Evolutionary conservation across 2,888 invertebrate species (phyloP).

Genomic region (Maniola hyperantus): DNA sequence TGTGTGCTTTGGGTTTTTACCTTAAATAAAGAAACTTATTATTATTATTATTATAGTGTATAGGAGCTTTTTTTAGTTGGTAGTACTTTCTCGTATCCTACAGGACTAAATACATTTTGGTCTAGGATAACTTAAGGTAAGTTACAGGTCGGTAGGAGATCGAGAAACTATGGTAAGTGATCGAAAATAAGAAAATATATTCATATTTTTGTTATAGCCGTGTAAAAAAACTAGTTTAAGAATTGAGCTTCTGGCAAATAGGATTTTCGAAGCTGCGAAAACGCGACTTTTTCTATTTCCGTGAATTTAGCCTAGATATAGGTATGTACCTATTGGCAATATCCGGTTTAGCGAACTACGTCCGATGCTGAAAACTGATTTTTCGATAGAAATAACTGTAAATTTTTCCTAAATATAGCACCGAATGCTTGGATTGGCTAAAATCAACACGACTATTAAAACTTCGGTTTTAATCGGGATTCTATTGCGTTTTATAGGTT

Average conservation of each 20-base stretch:
- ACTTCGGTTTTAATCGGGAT: background rate
- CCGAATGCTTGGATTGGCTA: background rate
- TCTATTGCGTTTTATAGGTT: no score
- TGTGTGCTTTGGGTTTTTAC: no score
- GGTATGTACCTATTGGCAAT: background rate
- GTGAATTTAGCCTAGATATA: background rate
- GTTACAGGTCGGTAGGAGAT: background rate
- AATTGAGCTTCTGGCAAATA: background rate
- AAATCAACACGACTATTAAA: background rate
- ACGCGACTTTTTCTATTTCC: background rate
- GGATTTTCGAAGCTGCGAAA: background rate
- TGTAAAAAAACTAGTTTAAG: background rate
- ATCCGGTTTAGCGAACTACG: conserved; percentile 13
- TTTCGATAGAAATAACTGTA: background rate
- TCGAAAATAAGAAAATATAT: background rate
- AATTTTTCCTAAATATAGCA: background rate
- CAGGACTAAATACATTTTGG: no score
- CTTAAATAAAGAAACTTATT: no score
- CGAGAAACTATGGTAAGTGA: background rate
- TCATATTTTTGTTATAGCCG: no score
- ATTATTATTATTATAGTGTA: no score
- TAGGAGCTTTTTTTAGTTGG: no score
- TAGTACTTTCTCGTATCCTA: no score
- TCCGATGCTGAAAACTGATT: background rate
- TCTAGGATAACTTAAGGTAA: no score